phyloP scores from a whole-genome alignment of 1,140 invertebrate genomes.

The Anthonomus grandis region DNA sequence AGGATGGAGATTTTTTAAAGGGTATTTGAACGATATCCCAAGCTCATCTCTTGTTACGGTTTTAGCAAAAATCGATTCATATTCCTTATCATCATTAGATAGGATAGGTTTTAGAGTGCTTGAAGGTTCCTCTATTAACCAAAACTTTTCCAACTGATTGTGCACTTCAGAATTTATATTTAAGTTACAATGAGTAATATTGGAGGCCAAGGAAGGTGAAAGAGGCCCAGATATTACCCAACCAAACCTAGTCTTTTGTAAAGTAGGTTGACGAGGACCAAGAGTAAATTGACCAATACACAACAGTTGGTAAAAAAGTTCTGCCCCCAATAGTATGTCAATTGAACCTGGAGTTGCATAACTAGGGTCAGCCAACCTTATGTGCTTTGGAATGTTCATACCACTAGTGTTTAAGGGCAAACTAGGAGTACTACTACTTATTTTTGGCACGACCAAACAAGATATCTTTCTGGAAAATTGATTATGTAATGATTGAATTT shows the following conservation, averaged over 20 bases:
- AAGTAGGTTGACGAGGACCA: background rate
- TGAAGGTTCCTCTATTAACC: too few species aligned
- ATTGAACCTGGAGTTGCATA: slow-evolving; percentile 4
- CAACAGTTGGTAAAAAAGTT: background rate
- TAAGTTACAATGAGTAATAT: too few species aligned
- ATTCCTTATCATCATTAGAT: too few species aligned
- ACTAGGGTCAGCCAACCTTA: background rate
- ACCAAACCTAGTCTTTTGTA: slow-evolving; percentile 9
- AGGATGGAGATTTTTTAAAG: background rate
- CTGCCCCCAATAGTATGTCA: slow-evolving; percentile 7
- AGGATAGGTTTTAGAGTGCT: too few species aligned
- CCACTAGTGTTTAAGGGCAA: background rate
- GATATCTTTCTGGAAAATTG: background rate
- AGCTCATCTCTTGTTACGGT: too few species aligned
- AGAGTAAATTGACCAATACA: background rate
- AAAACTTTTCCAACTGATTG: too few species aligned
- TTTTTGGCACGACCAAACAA: background rate
- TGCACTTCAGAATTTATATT: too few species aligned
- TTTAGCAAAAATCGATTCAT: too few species aligned
- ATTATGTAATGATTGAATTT: background rate
- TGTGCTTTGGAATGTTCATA: background rate
- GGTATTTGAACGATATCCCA: background rate
- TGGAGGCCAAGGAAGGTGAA: too few species aligned
- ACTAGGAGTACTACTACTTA: background rate
- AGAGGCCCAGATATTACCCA: slow-evolving; percentile 2